These are phyloP conservation scores for Trichogramma pretiosum DNA, from an alignment of 1,140 invertebrate genomes.

Conservation along the genomic window DNA sequence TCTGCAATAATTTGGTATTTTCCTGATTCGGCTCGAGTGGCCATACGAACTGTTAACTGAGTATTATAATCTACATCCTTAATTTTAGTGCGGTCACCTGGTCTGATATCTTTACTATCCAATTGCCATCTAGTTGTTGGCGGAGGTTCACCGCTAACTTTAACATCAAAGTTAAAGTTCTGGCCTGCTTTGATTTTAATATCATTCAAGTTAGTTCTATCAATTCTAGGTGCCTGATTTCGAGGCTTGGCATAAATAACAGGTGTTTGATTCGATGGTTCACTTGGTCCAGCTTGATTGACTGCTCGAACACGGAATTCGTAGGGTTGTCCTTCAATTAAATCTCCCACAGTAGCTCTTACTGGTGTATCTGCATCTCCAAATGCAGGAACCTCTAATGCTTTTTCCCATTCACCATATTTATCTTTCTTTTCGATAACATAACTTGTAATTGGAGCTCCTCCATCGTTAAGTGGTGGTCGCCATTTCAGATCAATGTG, in stretches of 20 bases:
- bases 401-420: slow-evolving; percentile 90
- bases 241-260: slow-evolving; percentile 84
- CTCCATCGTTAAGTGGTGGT: slow-evolving; percentile 72
- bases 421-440: slow-evolving; percentile 90
- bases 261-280: slow-evolving; percentile 78
- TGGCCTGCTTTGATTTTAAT: slow-evolving; percentile 83
- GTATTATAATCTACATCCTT: slow-evolving; percentile 84
- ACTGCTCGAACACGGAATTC: slow-evolving; percentile 86
- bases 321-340: slow-evolving; percentile 84
- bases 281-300: slow-evolving; percentile 88
- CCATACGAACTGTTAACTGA: slow-evolving; percentile 74
- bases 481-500: slow-evolving; percentile 85
- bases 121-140: slow-evolving; percentile 84
- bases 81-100: slow-evolving; percentile 62
- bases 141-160: slow-evolving; percentile 80
- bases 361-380: slow-evolving; percentile 42
- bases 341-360: slow-evolving; percentile 76
- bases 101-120: slow-evolving; percentile 62
- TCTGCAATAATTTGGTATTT: slow-evolving; percentile 85
- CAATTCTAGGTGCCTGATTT: slow-evolving; percentile 78
- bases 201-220: slow-evolving; percentile 76
- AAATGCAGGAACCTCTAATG: slow-evolving; percentile 68
- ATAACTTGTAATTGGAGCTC: slow-evolving; percentile 78
- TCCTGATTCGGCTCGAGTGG: slow-evolving; percentile 81
- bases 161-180: slow-evolving; percentile 71